phyloP scores from a whole-genome alignment of 2,113 vertebrate species.

The Notothenia coriiceps region DNA sequence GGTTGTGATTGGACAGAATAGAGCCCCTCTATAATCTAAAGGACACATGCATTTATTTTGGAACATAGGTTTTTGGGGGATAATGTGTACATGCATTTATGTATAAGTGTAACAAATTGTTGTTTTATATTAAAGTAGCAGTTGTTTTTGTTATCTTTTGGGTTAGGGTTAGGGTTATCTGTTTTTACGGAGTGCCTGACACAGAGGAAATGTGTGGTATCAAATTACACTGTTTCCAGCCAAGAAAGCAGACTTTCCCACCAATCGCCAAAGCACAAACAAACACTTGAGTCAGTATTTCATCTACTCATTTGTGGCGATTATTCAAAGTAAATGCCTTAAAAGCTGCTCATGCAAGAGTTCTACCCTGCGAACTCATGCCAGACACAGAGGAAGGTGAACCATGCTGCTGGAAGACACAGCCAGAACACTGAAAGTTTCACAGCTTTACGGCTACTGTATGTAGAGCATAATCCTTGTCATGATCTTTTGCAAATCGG shows the following conservation, averaged over 20 bases:
- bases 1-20: conserved; percentile 58
- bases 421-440: conserved; percentile 58
- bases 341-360: conserved; percentile 73
- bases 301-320: conserved; percentile 67
- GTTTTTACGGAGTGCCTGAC: neutral
- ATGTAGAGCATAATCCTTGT: conserved; percentile 80
- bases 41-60: conserved; percentile 4
- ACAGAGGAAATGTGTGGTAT: neutral
- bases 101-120: neutral
- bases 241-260: conserved; percentile 52
- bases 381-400: conserved; percentile 61
- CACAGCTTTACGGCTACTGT: conserved; percentile 70
- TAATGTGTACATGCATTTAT: neutral
- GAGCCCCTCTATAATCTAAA: conserved; percentile 36
- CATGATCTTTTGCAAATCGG: conserved; percentile 82
- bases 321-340: conserved; percentile 56
- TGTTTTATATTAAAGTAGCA: neutral
- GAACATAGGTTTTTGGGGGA: neutral
- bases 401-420: conserved; percentile 67
- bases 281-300: conserved; percentile 53
- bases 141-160: too few species aligned
- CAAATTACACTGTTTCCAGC: conserved; percentile 6
- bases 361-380: conserved; percentile 41
- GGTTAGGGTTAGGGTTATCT: neutral
- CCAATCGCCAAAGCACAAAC: conserved; percentile 39